Percentiles rank a stretch among this genome's conserved stretches.
These are phyloP conservation scores for Muschampia plurimacula DNA, from an alignment of 2,888 invertebrate genomes.

Conservation along the genomic window DNA sequence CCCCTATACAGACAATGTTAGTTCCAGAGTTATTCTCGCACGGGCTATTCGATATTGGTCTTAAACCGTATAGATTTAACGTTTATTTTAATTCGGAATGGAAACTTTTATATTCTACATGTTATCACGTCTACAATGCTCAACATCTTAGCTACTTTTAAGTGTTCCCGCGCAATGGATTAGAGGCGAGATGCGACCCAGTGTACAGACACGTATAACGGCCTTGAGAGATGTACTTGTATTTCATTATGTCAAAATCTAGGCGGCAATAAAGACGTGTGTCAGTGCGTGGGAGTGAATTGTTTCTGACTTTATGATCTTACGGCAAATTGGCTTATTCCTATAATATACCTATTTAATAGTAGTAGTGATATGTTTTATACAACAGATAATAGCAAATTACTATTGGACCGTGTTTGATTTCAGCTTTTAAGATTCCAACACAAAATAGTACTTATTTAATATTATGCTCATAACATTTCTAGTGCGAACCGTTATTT, in stretches of 20 bases:
- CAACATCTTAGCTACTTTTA: slow-evolving; percentile 48
- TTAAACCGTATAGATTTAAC: slow-evolving; percentile 20
- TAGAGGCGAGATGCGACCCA: slow-evolving; percentile 42
- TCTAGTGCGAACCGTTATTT: no score
- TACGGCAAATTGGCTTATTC: slow-evolving; percentile 25
- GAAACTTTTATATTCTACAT: slow-evolving; percentile 11
- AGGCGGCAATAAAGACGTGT: slow-evolving; percentile 45
- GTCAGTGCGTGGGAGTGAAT: slow-evolving; percentile 45
- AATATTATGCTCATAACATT: no score
- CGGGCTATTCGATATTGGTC: slow-evolving; percentile 26
- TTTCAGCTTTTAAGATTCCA: no score
- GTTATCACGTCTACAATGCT: slow-evolving; percentile 46
- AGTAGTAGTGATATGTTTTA: neutral
- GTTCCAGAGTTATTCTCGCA: slow-evolving; percentile 41
- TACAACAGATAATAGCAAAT: neutral
- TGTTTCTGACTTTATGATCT: slow-evolving; percentile 40
- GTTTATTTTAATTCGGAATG: slow-evolving; percentile 6
- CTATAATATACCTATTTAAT: slow-evolving; percentile 19
- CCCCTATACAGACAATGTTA: slow-evolving; percentile 51
- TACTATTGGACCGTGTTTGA: neutral
- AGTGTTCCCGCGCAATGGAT: slow-evolving; percentile 52
- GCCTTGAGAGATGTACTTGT: slow-evolving; percentile 45
- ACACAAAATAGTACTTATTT: no score
- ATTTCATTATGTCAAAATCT: slow-evolving; percentile 49
- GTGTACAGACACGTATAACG: slow-evolving; percentile 36